Percentiles rank a stretch among this genome's conserved stretches.
Conservation (phyloP, 2,113 vertebrate genomes). For the Embiotoca jacksoni region DNA sequence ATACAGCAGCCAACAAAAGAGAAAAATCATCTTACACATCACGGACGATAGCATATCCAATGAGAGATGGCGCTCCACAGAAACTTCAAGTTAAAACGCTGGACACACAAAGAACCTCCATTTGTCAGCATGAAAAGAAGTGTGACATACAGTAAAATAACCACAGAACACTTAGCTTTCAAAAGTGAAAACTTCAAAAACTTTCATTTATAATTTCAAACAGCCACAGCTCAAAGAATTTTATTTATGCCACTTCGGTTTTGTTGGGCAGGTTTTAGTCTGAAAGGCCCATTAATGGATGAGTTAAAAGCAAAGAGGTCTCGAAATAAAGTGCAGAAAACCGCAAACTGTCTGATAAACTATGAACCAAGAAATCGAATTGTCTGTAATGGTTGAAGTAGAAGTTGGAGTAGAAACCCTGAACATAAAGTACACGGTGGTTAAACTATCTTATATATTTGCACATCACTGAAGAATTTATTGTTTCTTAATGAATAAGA, state of each 20-base stretch:
- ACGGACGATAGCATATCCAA: slow-evolving; percentile 57
- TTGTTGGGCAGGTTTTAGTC: slow-evolving; percentile 34
- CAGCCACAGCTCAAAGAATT: slow-evolving; percentile 39
- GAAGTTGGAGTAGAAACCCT: not conserved
- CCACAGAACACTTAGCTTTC: slow-evolving; percentile 45
- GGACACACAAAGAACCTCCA: slow-evolving; percentile 60
- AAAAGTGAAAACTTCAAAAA: slow-evolving; percentile 57
- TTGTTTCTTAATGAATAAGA: too few relatives aligned
- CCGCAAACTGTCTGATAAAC: slow-evolving; percentile 2
- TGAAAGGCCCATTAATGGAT: slow-evolving; percentile 54
- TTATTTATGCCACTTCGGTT: slow-evolving; percentile 44
- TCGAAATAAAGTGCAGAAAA: slow-evolving; percentile 5
- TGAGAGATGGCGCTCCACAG: slow-evolving; percentile 50
- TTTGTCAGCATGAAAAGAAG: slow-evolving; percentile 68
- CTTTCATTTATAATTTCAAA: not conserved
- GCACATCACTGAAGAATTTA: too few relatives aligned
- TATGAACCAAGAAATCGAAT: slow-evolving; percentile 14
- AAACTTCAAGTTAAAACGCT: slow-evolving; percentile 47
- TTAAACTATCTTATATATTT: too few relatives aligned
- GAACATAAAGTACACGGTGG: not conserved
- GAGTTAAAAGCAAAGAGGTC: slow-evolving; percentile 41
- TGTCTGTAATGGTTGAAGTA: not conserved
- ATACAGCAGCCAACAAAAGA: slow-evolving; percentile 74
- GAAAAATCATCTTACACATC: slow-evolving; percentile 68
- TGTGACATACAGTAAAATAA: slow-evolving; percentile 62